Percentiles rank a stretch among this genome's conserved stretches.
Evolutionary conservation across 2,113 vertebrate species (phyloP).

Genomic region (Vulpes lagopus): DNA sequence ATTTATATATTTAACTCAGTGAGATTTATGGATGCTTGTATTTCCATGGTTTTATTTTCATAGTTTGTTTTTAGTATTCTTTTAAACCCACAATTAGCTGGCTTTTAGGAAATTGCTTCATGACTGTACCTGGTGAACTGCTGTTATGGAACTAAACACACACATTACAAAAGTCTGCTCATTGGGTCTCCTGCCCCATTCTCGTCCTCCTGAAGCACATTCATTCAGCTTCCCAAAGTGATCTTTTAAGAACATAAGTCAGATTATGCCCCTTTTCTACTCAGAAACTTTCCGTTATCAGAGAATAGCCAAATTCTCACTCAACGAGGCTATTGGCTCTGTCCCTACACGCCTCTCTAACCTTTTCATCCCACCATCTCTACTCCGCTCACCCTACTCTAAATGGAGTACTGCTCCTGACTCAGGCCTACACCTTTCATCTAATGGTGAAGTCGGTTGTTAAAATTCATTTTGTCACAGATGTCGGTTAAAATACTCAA

Average conservation of each 20-base stretch:
- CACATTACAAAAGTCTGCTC: not conserved
- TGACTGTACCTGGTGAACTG: not conserved
- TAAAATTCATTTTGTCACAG: not conserved
- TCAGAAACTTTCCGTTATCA: not conserved
- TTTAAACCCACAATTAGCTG: not conserved
- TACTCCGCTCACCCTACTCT: not conserved
- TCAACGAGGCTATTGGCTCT: fast-evolving
- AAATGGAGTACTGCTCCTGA: not conserved
- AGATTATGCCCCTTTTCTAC: not conserved
- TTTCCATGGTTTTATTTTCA: not conserved
- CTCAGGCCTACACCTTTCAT: not conserved
- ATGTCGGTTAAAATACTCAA: not conserved
- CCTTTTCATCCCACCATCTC: too few relatives aligned
- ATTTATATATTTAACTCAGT: not conserved
- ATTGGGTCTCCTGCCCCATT: not conserved
- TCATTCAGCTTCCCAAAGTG: not conserved
- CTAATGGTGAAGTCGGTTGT: not conserved
- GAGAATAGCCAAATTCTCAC: not conserved
- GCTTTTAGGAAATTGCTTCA: not conserved
- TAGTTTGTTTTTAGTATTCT: not conserved
- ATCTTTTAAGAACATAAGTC: not conserved
- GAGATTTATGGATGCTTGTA: not conserved
- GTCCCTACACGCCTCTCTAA: not conserved
- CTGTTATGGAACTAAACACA: not conserved
- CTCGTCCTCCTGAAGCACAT: not conserved